Percentiles rank a stretch among this genome's conserved stretches.
These are phyloP conservation scores for Microctonus brassicae DNA, from an alignment of 2,888 invertebrate genomes.

Conservation along the genomic window DNA sequence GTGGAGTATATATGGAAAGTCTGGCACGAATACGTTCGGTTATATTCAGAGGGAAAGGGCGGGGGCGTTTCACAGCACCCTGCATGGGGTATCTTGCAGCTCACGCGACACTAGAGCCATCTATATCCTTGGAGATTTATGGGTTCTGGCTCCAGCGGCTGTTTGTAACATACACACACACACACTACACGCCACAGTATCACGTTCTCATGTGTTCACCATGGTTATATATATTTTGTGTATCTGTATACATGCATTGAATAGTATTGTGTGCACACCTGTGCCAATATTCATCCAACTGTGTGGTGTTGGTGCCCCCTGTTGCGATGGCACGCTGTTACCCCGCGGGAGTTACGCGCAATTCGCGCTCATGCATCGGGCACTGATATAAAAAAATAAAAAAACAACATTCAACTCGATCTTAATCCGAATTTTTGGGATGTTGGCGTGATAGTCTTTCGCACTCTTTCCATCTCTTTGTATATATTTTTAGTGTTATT, in stretches of 20 bases:
- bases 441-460: constrained; percentile 17
- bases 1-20: constrained; percentile 54
- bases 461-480: constrained; percentile 36
- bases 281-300: constrained; percentile 34
- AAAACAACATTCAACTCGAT: constrained; percentile 61
- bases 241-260: constrained; percentile 21
- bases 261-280: constrained; percentile 35
- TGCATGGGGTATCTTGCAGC: constrained; percentile 69
- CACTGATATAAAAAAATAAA: constrained; percentile 61
- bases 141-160: constrained; percentile 67
- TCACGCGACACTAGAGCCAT: constrained; percentile 70
- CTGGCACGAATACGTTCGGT: constrained; percentile 29
- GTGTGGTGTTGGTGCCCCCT: constrained; percentile 56
- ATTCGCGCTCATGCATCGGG: constrained; percentile 66
- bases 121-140: constrained; percentile 69
- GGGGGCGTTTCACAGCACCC: constrained; percentile 66
- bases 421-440: constrained; percentile 61
- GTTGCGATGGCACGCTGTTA: constrained; percentile 67
- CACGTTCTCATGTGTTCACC: constrained; percentile 46
- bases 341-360: constrained; percentile 69
- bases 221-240: constrained; percentile 16
- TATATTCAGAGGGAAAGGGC: constrained; percentile 50
- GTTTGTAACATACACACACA: constrained; percentile 58
- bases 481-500: too few species aligned
- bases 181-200: constrained; percentile 63